Base-by-base conservation (phyloP, 2,113 vertebrate species). In the Ceuthmochares aereus region DNA sequence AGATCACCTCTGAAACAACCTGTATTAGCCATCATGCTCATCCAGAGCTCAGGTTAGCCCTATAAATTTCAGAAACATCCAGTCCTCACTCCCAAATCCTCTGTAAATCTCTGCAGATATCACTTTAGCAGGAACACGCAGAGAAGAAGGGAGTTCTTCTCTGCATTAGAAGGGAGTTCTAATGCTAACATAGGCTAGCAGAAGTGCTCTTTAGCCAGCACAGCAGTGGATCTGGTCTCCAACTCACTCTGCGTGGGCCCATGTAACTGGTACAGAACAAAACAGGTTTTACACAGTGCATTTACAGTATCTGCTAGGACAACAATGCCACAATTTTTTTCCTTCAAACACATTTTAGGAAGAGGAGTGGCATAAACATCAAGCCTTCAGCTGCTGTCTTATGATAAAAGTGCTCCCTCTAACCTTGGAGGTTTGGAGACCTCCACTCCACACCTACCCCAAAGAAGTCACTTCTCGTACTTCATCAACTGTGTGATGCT, bases 101-200 rank as follows among this genome's bases (percentile, higher is more conserved):
- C 55, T 43, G 58, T 13, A 43, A 40, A 76, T 60, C 58, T 7
- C 30, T 19, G 40, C 0, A 1, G 14, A 55, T n/a, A 42, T 22
- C 40, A 54, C n/a, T 43, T 21, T 9, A 85, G 64, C 40, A 37
- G 30, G 7, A 34, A 59, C 22, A 26, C 1, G 0, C n/a, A 60
- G 51, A 59, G 37, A 58, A 58, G 37, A 58, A 36, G 20, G 19
- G 51, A 55, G 66, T 66, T 66, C 26, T 64, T 42, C n/a, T n/a
- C n/a, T n/a, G n/a, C n/a, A n/a, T n/a, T n/a, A 58, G 37, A 58
- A 36, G 20, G 19, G 51, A 55, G 66, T 66, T 66, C 26, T 37
- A 70, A 70, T 45, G 32, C 8, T 14, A 43, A 3, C 0, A 4
- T 8, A 84, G 56, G 37, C 56, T 69, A 55, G 79, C 0, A 0